Percentiles rank a stretch among this genome's conserved stretches.
Conservation (phyloP, 1,140 invertebrate species). For the Monomorium pharaonis region DNA sequence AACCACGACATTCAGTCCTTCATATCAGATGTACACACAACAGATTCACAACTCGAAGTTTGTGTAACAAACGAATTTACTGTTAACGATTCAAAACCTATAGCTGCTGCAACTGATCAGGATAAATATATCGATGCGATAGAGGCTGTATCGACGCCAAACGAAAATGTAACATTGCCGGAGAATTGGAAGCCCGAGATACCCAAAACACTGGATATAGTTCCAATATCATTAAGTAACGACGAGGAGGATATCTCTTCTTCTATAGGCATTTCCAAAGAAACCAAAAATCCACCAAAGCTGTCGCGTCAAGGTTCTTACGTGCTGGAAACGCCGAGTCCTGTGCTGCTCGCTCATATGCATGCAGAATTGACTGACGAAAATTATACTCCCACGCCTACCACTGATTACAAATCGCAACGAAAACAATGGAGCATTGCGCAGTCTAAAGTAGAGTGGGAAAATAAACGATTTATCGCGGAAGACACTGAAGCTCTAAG, state of each 20-base stretch:
- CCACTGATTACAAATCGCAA: constrained; percentile 81
- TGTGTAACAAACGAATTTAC: constrained; percentile 43
- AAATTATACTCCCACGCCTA: constrained; percentile 83
- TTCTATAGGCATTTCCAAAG: constrained; percentile 1
- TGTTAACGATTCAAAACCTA: constrained; percentile 67
- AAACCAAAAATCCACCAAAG: constrained; percentile 78
- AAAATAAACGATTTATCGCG: constrained; percentile 41
- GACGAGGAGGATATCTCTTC: constrained; percentile 35
- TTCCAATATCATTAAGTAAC: constrained; percentile 79
- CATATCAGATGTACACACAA: constrained; percentile 64
- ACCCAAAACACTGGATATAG: constrained; percentile 81
- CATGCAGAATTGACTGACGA: constrained; percentile 82
- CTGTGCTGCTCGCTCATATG: constrained; percentile 87
- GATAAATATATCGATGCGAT: constrained; percentile 74
- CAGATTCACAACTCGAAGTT: constrained; percentile 60
- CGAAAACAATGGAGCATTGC: constrained; percentile 85
- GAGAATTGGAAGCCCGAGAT: constrained; percentile 81
- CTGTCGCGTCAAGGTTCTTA: constrained; percentile 88
- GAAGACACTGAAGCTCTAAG: constrained; percentile 52
- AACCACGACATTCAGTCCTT: neutral
- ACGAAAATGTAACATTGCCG: constrained; percentile 70
- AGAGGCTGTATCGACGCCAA: constrained; percentile 64
- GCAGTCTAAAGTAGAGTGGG: constrained; percentile 77
- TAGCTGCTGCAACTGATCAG: constrained; percentile 72
- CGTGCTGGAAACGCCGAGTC: constrained; percentile 87